Conservation (phyloP, 2,113 vertebrate genomes). For the Podarcis muralis region DNA sequence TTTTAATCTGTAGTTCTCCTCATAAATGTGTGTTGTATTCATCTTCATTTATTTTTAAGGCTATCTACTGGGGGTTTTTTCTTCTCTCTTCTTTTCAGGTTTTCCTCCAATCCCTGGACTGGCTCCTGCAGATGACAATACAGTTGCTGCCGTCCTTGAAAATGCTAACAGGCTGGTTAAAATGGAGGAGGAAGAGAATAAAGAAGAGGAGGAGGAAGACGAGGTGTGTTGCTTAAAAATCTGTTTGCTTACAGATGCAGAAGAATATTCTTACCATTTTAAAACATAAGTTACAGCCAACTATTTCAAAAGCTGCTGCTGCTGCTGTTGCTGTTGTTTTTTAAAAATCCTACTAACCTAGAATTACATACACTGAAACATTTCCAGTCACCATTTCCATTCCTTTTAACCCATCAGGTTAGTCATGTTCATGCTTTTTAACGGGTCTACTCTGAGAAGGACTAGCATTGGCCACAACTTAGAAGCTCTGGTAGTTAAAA, state of each 20-base stretch:
- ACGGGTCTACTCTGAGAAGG: too few species aligned
- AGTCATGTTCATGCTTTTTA: too few species aligned
- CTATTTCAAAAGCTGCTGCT: too few species aligned
- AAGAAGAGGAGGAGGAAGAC: conserved; percentile 77
- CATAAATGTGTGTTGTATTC: background rate
- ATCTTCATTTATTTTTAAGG: background rate
- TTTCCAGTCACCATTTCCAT: too few species aligned
- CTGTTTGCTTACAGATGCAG: too few species aligned
- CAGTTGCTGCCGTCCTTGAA: conserved; percentile 82
- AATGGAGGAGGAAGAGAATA: conserved; percentile 68
- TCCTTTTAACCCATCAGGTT: too few species aligned
- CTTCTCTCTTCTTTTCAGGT: conserved; percentile 76
- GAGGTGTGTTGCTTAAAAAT: background rate
- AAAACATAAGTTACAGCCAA: too few species aligned
- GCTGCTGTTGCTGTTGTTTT: too few species aligned
- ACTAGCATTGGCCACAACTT: too few species aligned
- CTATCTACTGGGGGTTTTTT: background rate
- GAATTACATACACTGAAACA: too few species aligned
- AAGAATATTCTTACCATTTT: too few species aligned
- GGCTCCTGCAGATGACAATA: conserved; percentile 65
- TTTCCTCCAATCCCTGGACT: conserved; percentile 94
- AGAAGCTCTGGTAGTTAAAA: background rate
- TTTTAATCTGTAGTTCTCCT: background rate
- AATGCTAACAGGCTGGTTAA: conserved; percentile 82
- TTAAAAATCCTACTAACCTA: too few species aligned